phyloP scores from a whole-genome alignment of 2,113 vertebrate species.

The Phasianus colchicus region DNA sequence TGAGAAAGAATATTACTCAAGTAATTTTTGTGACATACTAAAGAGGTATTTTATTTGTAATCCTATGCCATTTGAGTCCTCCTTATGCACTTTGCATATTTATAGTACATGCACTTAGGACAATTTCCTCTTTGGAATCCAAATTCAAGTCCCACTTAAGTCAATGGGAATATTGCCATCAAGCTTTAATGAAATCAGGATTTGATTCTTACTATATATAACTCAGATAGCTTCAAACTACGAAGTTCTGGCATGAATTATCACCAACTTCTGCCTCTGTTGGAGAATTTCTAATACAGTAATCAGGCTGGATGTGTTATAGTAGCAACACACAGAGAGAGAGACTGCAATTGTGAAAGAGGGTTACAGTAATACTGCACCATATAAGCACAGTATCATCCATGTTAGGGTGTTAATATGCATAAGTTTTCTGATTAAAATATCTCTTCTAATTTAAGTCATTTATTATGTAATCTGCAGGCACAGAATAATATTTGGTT shows the following conservation, averaged over 20 bases:
- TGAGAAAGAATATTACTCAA: not conserved
- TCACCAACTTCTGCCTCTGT: not conserved
- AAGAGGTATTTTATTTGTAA: not conserved
- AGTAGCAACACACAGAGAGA: not conserved
- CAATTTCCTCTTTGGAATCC: constrained; percentile 23
- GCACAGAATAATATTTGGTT: not conserved
- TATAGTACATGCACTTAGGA: not conserved
- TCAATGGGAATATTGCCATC: constrained; percentile 19
- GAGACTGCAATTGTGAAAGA: not conserved
- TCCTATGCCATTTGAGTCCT: not conserved
- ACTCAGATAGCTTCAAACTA: not conserved
- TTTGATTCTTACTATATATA: not conserved
- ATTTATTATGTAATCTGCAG: not conserved
- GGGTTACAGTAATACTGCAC: not conserved
- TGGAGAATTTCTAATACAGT: not conserved
- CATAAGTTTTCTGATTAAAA: not conserved
- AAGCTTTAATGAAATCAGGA: not conserved
- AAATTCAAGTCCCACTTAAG: not conserved
- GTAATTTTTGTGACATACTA: not conserved
- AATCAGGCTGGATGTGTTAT: not conserved
- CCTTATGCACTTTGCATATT: not conserved
- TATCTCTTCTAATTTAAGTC: not conserved
- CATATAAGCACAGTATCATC: not conserved
- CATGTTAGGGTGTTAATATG: not conserved
- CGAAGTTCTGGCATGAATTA: not conserved